A percentile compares a stretch with the other conserved stretches of the same genome.
Evolutionary conservation across 2,113 vertebrate species (phyloP).

Genomic region (Psittacara wagleri): DNA sequence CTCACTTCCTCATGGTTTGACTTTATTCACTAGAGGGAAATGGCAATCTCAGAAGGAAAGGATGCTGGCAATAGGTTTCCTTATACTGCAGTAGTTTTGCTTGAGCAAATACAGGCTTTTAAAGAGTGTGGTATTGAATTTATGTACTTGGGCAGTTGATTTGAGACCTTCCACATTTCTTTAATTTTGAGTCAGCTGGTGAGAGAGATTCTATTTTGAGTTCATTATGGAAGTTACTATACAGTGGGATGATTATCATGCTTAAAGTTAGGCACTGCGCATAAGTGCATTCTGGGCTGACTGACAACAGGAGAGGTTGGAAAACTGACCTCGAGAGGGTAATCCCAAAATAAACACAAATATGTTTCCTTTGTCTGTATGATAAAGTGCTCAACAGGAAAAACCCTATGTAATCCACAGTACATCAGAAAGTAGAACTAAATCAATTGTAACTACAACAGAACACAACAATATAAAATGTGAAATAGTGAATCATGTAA

Average conservation of each 20-base stretch:
- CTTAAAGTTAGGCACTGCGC: background rate
- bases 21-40: slow-evolving; percentile 9
- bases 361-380: background rate
- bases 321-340: slow-evolving; percentile 25
- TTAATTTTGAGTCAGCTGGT: slow-evolving; percentile 45
- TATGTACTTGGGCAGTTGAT: slow-evolving; percentile 23
- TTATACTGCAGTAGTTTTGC: background rate
- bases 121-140: background rate
- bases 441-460: background rate
- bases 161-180: background rate
- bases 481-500: background rate
- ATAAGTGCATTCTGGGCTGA: background rate
- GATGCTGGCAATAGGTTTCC: background rate
- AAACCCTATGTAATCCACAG: background rate
- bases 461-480: background rate
- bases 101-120: background rate
- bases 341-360: background rate
- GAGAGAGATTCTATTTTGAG: slow-evolving; percentile 18
- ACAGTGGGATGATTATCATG: slow-evolving; percentile 15
- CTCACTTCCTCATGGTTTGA: slow-evolving; percentile 2
- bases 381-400: background rate
- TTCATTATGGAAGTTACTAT: slow-evolving; percentile 46
- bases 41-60: background rate
- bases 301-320: background rate
- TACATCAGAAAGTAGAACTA: background rate